A percentile compares a stretch with the other conserved stretches of the same genome.
phyloP scores from a whole-genome alignment of 2,797 vertebrate genomes.

The Clarias fuscus region DNA sequence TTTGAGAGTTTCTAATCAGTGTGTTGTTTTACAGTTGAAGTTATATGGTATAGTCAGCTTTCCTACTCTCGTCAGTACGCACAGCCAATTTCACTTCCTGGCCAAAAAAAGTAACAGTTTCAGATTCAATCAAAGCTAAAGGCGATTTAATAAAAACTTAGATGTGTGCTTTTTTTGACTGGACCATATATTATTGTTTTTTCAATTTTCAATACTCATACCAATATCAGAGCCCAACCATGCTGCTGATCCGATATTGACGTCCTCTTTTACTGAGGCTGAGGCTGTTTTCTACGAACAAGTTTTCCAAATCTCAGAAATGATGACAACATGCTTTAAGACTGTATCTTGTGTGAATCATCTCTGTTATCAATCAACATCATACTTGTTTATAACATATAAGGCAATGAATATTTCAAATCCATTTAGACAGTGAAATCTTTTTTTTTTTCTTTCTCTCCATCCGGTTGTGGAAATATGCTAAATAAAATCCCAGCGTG shows the following conservation, averaged over 20 bases:
- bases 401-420: background rate
- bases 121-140: too few species aligned
- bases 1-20: background rate
- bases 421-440: background rate
- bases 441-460: background rate
- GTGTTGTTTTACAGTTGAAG: background rate
- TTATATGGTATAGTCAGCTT: background rate
- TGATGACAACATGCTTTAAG: background rate
- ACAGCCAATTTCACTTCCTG: too few species aligned
- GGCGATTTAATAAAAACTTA: too few species aligned
- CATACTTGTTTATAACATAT: background rate
- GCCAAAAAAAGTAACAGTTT: too few species aligned
- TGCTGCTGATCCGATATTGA: background rate
- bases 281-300: background rate
- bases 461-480: background rate
- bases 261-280: background rate
- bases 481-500: background rate
- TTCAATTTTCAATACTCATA: background rate
- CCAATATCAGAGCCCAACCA: background rate
- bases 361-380: background rate
- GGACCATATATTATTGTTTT: background rate
- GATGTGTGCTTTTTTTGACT: too few species aligned
- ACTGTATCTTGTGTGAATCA: background rate
- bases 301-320: background rate
- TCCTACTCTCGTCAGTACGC: background rate